Base-by-base conservation (phyloP, 1,140 invertebrate species). In the Lucilia cuprina region DNA sequence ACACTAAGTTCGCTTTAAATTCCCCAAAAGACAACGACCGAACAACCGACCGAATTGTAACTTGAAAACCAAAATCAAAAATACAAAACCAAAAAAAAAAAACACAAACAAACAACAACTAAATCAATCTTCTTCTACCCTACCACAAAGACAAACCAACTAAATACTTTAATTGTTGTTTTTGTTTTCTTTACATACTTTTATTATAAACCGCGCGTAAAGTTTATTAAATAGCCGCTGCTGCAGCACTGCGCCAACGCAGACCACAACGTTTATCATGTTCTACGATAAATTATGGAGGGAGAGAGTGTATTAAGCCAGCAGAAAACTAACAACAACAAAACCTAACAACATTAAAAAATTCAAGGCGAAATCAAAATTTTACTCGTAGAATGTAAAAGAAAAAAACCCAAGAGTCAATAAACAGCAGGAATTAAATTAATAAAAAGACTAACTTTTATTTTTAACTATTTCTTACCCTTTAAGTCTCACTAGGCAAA, bases 21-120 rank as follows among this genome's bases (percentile, higher is more conserved):
- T 84, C 78, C 84, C 78, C 65, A 82, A 82, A 82, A 84, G 83
- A 83, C 83, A 70, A 77, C 74, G 50, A 30, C 25, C 74, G 50
- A n/a, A n/a, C n/a, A n/a, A 60, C 30, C 74, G 50, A 74, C 41
- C 41, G 41, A 41, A 41, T 41, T 41, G 49, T 30, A 21, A 77
- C 25, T 30, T 30, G 49, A 74, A 83, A 60, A 17, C 7, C 14
- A 60, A 60, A 60, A 60, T 17, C 55, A 60, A 25, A 70, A 70
- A 70, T 9, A 70, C 4, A 30, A 30, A 30, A 70, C 4, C n/a
- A n/a, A n/a, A 21, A 70, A 9, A 25, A 70, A 17, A 21, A 70
- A 25, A 8, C 21, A 21, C 19, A 19, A 70, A 70, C 65, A 30
- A 30, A 30, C n/a, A 70, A 70, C 19, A 21, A 55, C 50, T 55